phyloP scores from a whole-genome alignment of 1,140 invertebrate species.

The Akabosia matsudoensis region DNA sequence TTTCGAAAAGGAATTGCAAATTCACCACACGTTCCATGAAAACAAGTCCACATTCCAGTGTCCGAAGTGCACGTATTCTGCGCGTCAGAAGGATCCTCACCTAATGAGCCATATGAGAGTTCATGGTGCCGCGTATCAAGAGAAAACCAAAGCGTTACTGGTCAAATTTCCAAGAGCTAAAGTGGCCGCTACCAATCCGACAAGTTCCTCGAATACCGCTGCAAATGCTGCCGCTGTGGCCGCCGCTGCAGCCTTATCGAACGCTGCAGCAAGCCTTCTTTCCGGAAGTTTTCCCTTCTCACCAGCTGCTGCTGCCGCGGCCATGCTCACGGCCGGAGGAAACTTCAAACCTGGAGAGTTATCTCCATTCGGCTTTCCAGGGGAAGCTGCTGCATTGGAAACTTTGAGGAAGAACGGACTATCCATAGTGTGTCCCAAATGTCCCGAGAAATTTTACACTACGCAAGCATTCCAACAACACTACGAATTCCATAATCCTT shows the following conservation, averaged over 20 bases:
- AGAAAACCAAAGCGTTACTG: conserved; percentile 68
- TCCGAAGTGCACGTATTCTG: conserved; percentile 72
- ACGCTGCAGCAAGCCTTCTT: conserved; percentile 44
- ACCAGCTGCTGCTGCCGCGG: conserved; percentile 51
- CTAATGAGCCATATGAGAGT: conserved; percentile 71
- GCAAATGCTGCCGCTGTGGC: conserved; percentile 31
- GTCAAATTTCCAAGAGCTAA: conserved; percentile 60
- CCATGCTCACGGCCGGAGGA: conserved; percentile 50
- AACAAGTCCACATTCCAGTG: conserved; percentile 64
- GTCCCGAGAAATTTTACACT: conserved; percentile 68
- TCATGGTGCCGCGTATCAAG: conserved; percentile 75
- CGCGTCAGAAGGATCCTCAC: conserved; percentile 63
- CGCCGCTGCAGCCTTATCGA: background rate
- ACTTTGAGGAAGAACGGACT: background rate
- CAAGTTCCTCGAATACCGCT: conserved; percentile 61
- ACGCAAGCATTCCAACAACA: conserved; percentile 69
- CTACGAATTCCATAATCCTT: conserved; percentile 58
- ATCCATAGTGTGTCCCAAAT: conserved; percentile 57
- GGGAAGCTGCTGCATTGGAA: background rate
- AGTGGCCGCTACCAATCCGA: conserved; percentile 48
- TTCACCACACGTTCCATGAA: conserved; percentile 67
- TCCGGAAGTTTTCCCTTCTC: conserved; percentile 49
- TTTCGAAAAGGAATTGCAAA: conserved; percentile 63
- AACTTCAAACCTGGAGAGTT: background rate
- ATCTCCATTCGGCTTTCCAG: background rate